These are phyloP conservation scores for Tychaedon coryphoeus DNA, from an alignment of 2,113 vertebrate species.

Conservation along the genomic window DNA sequence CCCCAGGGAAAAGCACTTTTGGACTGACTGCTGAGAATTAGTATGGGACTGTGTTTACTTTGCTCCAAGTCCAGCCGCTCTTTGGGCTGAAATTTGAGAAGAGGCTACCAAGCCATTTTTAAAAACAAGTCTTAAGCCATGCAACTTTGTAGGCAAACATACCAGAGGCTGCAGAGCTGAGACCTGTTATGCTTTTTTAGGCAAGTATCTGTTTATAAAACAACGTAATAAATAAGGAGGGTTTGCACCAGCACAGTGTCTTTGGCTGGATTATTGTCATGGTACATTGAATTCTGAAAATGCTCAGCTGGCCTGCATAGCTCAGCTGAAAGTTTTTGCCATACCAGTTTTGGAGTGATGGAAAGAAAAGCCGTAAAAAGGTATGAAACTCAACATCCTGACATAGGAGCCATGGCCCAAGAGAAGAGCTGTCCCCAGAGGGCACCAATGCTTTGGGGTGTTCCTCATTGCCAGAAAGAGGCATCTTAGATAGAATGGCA, in stretches of 20 bases:
- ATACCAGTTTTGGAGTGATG: background rate
- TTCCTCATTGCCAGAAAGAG: background rate
- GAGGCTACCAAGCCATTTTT: background rate
- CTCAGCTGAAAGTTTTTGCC: background rate
- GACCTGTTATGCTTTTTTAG: background rate
- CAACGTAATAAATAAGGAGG: background rate
- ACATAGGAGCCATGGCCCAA: background rate
- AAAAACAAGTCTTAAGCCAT: background rate
- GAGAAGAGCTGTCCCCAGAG: background rate
- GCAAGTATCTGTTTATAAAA: background rate
- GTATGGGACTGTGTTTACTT: slow-evolving; percentile 14
- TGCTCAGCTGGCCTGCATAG: background rate
- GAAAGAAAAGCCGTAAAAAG: background rate
- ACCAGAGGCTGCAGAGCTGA: background rate
- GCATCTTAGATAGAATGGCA: background rate
- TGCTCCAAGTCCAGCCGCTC: background rate
- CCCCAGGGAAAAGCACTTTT: background rate
- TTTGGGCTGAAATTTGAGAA: slow-evolving; percentile 20
- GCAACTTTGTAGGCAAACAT: background rate
- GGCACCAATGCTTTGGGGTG: background rate
- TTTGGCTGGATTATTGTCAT: background rate
- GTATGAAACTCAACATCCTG: background rate
- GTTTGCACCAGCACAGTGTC: background rate
- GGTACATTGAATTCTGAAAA: background rate
- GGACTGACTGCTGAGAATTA: background rate